These are phyloP conservation scores for Parambassis ranga DNA, from an alignment of 2,797 vertebrate species.

Conservation along the genomic window DNA sequence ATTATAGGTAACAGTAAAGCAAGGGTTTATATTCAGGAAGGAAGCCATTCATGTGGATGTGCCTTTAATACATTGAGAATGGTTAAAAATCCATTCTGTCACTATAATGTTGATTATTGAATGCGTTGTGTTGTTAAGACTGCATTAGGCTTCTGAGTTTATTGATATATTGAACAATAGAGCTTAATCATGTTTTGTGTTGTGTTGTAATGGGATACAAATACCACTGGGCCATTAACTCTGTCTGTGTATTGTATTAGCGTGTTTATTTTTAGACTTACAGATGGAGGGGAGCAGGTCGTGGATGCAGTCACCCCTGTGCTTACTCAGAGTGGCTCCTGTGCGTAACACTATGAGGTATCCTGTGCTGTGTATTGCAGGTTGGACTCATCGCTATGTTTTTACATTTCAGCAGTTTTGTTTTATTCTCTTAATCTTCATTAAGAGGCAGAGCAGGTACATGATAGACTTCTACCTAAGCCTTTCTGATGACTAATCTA, in stretches of 20 bases:
- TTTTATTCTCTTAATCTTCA: slow-evolving; percentile 2
- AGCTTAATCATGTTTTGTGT: slow-evolving; percentile 3
- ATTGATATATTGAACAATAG: not conserved
- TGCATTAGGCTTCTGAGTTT: not conserved
- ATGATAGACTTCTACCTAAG: slow-evolving; percentile 21
- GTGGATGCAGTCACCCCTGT: slow-evolving; percentile 33
- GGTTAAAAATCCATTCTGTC: too few species aligned
- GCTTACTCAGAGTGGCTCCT: too few species aligned
- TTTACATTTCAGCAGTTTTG: not conserved
- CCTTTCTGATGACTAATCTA: slow-evolving; percentile 40
- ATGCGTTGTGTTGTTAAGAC: not conserved
- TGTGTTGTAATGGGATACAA: slow-evolving; percentile 45
- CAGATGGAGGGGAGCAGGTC: slow-evolving; percentile 28
- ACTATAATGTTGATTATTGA: too few species aligned
- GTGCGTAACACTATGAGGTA: too few species aligned
- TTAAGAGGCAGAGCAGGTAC: slow-evolving; percentile 24
- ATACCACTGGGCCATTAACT: slow-evolving; percentile 33
- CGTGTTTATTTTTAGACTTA: slow-evolving; percentile 47
- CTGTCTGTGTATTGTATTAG: slow-evolving; percentile 21
- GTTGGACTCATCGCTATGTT: not conserved
- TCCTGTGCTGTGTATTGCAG: too few species aligned
- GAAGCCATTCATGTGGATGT: too few species aligned
- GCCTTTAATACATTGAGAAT: too few species aligned
- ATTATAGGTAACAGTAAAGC: too few species aligned
- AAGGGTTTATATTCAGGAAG: too few species aligned